A percentile compares a stretch with the other conserved stretches of the same genome.
These are phyloP conservation scores for Xiphias gladius DNA, from an alignment of 2,113 vertebrate genomes.

Conservation along the genomic window DNA sequence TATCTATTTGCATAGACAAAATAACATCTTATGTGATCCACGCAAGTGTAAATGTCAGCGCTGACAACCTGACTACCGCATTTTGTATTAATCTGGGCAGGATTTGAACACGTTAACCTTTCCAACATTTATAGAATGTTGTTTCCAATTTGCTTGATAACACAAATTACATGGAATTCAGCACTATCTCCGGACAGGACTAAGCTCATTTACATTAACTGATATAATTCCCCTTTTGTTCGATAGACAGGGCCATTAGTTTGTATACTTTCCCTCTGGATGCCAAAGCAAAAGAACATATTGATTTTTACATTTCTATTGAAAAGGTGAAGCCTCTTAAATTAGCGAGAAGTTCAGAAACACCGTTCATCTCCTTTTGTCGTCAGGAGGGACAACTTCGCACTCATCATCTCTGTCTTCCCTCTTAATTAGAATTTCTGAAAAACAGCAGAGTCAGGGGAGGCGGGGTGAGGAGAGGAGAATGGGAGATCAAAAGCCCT, in stretches of 20 bases:
- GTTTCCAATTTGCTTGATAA: constrained; percentile 61
- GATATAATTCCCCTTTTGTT: constrained; percentile 74
- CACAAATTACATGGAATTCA: constrained; percentile 60
- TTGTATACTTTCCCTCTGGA: constrained; percentile 45
- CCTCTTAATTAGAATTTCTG: constrained; percentile 71
- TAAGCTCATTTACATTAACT: constrained; percentile 71
- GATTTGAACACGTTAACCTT: constrained; percentile 59
- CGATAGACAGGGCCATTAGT: constrained; percentile 68
- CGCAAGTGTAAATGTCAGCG: constrained; percentile 59
- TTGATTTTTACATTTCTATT: constrained; percentile 77
- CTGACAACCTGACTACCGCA: constrained; percentile 9
- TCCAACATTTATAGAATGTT: constrained; percentile 41
- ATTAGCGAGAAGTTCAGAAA: constrained; percentile 54
- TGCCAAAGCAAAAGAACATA: constrained; percentile 48
- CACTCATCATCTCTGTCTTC: constrained; percentile 61
- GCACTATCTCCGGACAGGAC: constrained; percentile 33
- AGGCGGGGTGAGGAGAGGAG: constrained; percentile 26
- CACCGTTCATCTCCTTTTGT: constrained; percentile 28
- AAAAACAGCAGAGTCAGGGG: constrained; percentile 48
- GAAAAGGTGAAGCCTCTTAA: constrained; percentile 78
- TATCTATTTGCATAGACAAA: constrained; percentile 1
- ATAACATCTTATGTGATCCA: constrained; percentile 23
- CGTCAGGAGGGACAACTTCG: constrained; percentile 15
- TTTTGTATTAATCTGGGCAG: constrained; percentile 39
- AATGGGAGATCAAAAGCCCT: constrained; percentile 75